Evolutionary conservation across 2,113 vertebrate genomes (phyloP).

Genomic region (Australoheros scitulus): DNA sequence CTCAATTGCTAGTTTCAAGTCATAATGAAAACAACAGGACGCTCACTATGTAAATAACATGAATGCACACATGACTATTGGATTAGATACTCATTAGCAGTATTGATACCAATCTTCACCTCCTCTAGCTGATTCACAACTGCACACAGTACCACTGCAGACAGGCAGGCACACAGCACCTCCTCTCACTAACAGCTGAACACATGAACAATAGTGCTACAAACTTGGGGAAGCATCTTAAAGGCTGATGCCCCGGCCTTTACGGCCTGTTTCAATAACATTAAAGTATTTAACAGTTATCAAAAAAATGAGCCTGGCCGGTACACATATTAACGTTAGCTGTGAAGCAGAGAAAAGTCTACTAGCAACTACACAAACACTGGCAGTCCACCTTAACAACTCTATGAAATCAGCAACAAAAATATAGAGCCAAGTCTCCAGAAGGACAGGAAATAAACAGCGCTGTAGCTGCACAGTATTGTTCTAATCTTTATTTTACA

Average conservation of each 20-base stretch:
- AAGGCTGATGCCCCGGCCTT: neutral
- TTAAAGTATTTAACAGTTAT: too few relatives aligned
- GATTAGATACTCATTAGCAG: neutral
- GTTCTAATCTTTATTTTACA: neutral
- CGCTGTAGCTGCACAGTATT: neutral
- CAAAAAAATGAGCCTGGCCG: too few relatives aligned
- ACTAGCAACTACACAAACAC: neutral
- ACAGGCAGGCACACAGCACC: neutral
- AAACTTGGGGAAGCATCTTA: neutral
- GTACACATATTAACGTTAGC: too few relatives aligned
- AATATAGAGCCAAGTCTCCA: neutral
- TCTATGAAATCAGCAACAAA: neutral
- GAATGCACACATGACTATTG: too few relatives aligned
- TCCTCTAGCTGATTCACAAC: neutral
- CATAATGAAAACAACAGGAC: neutral
- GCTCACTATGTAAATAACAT: neutral
- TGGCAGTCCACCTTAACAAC: neutral
- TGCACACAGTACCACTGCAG: neutral
- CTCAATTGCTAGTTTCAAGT: neutral
- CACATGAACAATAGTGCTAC: neutral
- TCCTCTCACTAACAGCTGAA: neutral
- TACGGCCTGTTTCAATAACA: neutral
- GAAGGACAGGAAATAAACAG: neutral
- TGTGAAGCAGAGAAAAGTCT: neutral
- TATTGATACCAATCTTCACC: too few relatives aligned